Percentiles rank a stretch among this genome's conserved stretches.
Conservation (phyloP, 2,888 invertebrate genomes). For the Chaetogeoica ovagalla region DNA sequence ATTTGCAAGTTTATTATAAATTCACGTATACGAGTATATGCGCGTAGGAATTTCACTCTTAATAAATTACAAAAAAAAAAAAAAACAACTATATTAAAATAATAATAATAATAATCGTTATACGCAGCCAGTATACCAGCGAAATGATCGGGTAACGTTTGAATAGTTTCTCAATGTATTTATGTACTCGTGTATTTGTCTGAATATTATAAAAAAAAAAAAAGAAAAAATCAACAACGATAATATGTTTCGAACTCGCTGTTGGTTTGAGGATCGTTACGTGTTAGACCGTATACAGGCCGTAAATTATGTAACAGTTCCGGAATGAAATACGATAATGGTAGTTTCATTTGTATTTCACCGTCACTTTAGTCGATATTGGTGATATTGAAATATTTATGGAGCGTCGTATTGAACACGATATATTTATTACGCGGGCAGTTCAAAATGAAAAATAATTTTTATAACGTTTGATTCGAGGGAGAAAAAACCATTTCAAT, state of each 20-base stretch:
- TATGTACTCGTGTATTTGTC: neutral
- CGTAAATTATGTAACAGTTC: neutral
- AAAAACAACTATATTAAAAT: neutral
- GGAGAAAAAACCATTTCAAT: no score
- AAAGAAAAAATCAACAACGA: neutral
- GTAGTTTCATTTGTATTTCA: conserved; percentile 17
- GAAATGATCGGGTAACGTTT: no score
- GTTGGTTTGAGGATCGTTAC: conserved; percentile 1
- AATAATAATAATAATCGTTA: no score
- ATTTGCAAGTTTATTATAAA: neutral
- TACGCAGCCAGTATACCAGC: no score
- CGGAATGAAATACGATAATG: neutral
- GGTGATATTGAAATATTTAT: no score
- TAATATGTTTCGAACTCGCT: neutral
- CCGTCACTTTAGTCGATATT: no score
- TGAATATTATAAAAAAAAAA: neutral
- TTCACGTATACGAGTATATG: neutral
- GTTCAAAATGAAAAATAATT: no score
- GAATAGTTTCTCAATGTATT: no score
- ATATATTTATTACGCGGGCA: no score
- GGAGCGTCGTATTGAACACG: no score
- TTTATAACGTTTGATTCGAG: no score
- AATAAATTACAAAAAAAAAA: neutral
- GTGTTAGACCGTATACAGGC: neutral
- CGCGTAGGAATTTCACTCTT: neutral